Conservation (phyloP, 2,888 invertebrate genomes). For the Diadegma fenestrale region DNA sequence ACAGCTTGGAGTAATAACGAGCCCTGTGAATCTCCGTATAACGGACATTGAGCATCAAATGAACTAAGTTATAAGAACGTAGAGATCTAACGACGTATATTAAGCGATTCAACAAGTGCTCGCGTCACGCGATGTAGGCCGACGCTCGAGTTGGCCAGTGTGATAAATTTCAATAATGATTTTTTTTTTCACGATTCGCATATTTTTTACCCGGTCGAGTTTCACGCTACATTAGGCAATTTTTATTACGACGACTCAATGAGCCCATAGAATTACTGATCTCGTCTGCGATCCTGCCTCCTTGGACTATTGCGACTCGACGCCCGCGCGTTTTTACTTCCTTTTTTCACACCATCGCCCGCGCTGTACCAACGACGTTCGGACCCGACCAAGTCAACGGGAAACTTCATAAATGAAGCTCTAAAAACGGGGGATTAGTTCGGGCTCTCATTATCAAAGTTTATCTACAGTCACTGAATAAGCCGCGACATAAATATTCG, state of each 20-base stretch:
- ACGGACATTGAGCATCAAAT: slow-evolving; percentile 71
- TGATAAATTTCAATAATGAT: slow-evolving; percentile 35
- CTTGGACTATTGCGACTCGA: not conserved
- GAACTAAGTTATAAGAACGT: slow-evolving; percentile 54
- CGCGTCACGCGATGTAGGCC: slow-evolving; percentile 31
- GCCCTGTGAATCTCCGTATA: not conserved
- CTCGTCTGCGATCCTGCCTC: slow-evolving; percentile 18
- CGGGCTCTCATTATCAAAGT: not conserved
- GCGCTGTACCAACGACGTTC: not conserved
- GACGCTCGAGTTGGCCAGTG: not conserved
- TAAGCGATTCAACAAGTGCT: slow-evolving; percentile 65
- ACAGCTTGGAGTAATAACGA: slow-evolving; percentile 28
- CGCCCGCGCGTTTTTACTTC: not conserved
- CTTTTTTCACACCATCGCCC: slow-evolving; percentile 23
- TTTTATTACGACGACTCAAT: slow-evolving; percentile 43
- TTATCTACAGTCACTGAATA: not conserved
- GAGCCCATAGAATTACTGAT: slow-evolving; percentile 2
- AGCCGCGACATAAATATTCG: not conserved
- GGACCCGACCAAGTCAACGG: not conserved
- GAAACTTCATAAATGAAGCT: slow-evolving; percentile 44
- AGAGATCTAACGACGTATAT: slow-evolving; percentile 63
- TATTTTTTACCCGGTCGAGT: slow-evolving; percentile 3
- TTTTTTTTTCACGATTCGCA: slow-evolving; percentile 4
- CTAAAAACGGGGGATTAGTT: slow-evolving; percentile 23
- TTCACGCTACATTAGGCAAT: slow-evolving; percentile 54